Evolutionary conservation across 2,797 vertebrate species (phyloP).

Genomic region (Acanthis flammea): DNA sequence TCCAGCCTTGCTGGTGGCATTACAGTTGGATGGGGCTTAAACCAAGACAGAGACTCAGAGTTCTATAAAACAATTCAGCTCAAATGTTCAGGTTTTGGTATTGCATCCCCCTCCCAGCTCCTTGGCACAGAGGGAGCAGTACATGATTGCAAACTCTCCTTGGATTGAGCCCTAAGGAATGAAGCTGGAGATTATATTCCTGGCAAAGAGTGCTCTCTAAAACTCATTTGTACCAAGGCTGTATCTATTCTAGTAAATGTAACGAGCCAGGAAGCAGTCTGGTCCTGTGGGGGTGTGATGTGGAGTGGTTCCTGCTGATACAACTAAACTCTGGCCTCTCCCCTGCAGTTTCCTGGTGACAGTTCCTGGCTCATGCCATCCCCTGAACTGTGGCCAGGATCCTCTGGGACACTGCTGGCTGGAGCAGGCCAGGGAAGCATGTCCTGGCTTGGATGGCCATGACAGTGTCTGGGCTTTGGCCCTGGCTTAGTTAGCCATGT

Average conservation of each 20-base stretch:
- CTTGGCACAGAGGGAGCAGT: not conserved
- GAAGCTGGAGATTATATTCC: not conserved
- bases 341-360: not conserved
- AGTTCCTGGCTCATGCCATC: not conserved
- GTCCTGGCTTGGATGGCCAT: not conserved
- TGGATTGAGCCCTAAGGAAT: not conserved
- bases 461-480: not conserved
- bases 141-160: not conserved
- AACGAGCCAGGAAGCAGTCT: not conserved
- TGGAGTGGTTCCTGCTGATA: not conserved
- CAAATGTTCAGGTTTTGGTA: not conserved
- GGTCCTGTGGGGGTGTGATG: not conserved
- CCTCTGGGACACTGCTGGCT: not conserved
- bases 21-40: not conserved
- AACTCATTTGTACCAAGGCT: not conserved
- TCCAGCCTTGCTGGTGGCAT: not conserved
- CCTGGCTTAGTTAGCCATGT: not conserved
- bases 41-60: not conserved
- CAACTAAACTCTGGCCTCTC: not conserved
- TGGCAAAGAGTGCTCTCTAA: not conserved
- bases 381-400: not conserved
- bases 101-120: not conserved
- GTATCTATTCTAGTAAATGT: not conserved
- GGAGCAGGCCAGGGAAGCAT: accelerated
- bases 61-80: not conserved